Evolutionary conservation across 2,888 invertebrate genomes (phyloP).

Genomic region (Amiota mariae): DNA sequence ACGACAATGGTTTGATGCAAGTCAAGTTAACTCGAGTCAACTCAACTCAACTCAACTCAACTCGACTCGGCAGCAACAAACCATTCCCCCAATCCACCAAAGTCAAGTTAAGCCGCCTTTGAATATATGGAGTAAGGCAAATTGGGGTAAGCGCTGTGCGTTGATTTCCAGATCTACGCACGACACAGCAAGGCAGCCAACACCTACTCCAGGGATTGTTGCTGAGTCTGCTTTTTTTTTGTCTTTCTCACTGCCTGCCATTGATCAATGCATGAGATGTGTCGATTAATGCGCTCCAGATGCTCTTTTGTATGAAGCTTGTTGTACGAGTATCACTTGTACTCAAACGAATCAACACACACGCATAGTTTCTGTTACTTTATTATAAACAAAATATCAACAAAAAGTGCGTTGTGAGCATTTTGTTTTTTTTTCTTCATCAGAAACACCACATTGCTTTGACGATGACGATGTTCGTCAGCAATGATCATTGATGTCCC

Average conservation of each 20-base stretch:
- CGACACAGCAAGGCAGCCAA: too few species aligned
- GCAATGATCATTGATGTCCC: not conserved
- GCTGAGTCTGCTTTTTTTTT: not conserved
- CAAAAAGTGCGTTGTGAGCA: too few species aligned
- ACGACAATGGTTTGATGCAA: not conserved
- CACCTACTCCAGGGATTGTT: slow-evolving; percentile 14
- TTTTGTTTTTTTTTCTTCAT: too few species aligned
- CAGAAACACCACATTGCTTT: too few species aligned
- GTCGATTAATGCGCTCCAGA: slow-evolving; percentile 67
- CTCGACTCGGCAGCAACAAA: not conserved
- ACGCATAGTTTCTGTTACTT: too few species aligned
- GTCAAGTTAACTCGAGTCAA: not conserved
- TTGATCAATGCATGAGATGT: slow-evolving; percentile 59
- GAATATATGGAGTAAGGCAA: not conserved
- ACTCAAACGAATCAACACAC: too few species aligned
- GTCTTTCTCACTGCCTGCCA: slow-evolving; percentile 1
- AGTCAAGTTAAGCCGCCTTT: slow-evolving; percentile 5
- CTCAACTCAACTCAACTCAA: not conserved
- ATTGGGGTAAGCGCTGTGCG: not conserved
- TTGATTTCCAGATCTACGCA: slow-evolving; percentile 2
- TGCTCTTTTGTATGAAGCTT: slow-evolving; percentile 42
- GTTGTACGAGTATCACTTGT: too few species aligned
- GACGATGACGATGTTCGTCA: not conserved
- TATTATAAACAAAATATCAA: too few species aligned
- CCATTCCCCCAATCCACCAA: too few species aligned